A percentile compares a stretch with the other conserved stretches of the same genome.
Conservation (phyloP, 2,888 invertebrate genomes). For the Mechanitis messenoides region DNA sequence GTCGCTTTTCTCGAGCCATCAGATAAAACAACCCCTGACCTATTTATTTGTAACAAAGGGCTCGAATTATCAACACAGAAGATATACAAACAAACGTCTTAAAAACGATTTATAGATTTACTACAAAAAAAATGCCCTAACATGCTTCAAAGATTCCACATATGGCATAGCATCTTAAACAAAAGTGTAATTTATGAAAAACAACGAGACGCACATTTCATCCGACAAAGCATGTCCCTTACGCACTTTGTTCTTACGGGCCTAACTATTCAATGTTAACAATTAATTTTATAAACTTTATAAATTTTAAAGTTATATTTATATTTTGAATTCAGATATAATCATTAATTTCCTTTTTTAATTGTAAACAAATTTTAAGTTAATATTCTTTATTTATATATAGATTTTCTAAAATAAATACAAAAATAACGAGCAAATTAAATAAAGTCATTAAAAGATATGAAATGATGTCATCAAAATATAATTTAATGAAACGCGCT, state of each 20-base stretch:
- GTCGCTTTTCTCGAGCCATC: slow-evolving; percentile 8
- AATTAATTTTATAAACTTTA: no score
- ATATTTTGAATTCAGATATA: no score
- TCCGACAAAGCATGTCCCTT: no score
- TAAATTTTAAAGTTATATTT: no score
- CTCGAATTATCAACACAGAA: slow-evolving; percentile 1
- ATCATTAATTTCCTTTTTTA: no score
- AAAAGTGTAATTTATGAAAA: not conserved
- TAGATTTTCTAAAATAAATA: no score
- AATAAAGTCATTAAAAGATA: slow-evolving; percentile 1
- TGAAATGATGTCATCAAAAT: not conserved
- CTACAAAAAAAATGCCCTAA: not conserved
- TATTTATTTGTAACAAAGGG: slow-evolving; percentile 22
- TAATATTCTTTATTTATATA: no score
- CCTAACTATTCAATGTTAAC: no score
- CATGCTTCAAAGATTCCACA: not conserved
- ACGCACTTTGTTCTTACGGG: no score
- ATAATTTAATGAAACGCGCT: slow-evolving; percentile 1
- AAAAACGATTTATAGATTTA: not conserved
- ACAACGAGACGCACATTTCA: no score
- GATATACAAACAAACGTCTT: slow-evolving; percentile 7
- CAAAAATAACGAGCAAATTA: not conserved
- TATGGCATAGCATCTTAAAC: not conserved
- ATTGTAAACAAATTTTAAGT: no score
- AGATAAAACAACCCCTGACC: slow-evolving; percentile 24